phyloP scores from a whole-genome alignment of 2,113 vertebrate genomes.

The Pao palembangensis region DNA sequence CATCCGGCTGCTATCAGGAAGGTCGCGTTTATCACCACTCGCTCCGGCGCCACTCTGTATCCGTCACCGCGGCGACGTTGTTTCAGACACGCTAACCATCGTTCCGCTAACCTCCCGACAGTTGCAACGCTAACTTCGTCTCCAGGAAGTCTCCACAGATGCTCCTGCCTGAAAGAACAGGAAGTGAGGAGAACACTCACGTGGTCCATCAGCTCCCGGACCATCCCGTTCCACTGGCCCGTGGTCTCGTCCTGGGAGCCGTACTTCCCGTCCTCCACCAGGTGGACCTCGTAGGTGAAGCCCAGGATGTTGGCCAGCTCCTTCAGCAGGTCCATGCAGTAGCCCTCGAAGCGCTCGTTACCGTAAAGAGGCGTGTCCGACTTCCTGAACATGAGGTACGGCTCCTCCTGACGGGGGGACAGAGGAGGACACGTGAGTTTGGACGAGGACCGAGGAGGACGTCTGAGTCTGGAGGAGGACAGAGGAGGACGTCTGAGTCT shows the following conservation, averaged over 20 bases:
- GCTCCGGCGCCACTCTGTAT: too few species aligned
- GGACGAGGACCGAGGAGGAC: constrained; percentile 27
- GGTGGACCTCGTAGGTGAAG: constrained; percentile 90
- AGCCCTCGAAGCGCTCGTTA: constrained; percentile 96
- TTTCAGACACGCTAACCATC: too few species aligned
- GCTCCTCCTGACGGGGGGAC: constrained; percentile 84
- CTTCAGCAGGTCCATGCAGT: constrained; percentile 93
- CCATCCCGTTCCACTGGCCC: constrained; percentile 97
- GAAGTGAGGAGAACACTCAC: constrained; percentile 75
- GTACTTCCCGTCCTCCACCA: constrained; percentile 94
- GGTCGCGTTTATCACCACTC: constrained; percentile 42
- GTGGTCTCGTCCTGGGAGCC: constrained; percentile 93
- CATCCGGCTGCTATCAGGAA: constrained; percentile 46
- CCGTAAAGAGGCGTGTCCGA: constrained; percentile 96
- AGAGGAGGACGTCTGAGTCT: too few species aligned
- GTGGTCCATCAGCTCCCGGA: constrained; percentile 95
- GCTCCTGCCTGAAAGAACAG: too few species aligned
- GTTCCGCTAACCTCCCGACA: too few species aligned
- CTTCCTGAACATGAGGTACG: constrained; percentile 98
- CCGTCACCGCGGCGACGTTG: too few species aligned
- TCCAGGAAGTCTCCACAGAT: too few species aligned
- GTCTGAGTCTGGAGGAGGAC: too few species aligned
- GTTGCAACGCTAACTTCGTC: too few species aligned
- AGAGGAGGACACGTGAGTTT: constrained; percentile 20
- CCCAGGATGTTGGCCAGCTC: constrained; percentile 93